Evolutionary conservation across 2,113 vertebrate species (phyloP), one percentile per base, ranked within the genome.

Genomic region (Carollia perspicillata): DNA sequence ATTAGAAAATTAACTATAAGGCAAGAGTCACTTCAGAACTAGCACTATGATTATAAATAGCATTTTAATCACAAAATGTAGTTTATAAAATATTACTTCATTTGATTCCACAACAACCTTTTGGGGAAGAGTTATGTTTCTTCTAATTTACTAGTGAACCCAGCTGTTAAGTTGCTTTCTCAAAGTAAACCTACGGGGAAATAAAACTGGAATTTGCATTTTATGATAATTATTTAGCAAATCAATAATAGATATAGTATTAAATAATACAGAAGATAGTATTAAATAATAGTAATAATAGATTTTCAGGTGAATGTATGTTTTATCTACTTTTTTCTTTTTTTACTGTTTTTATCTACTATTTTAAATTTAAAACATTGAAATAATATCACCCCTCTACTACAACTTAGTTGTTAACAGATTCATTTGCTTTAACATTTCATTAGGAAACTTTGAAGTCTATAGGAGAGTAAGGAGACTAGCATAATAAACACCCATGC

Each of bases 121-220:
- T 71, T 47, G 49, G 35, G 35, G 22, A 53, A 80, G 65, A 55
- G 12, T 79, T 83, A 33, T 8, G 0, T 37, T 60, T 7, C 10
- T 55, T 10, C 7, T 84, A 51, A 84, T 95, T 68, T 92, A 60
- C 33, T 75, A 77, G 65, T 55, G 53, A 84, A 84, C 42, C 28
- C 49, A 65, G 65, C 35, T 94, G 58, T 72, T 95, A 72, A 93
- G 55, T 81, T 72, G 66, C 55, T 93, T 86, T 95, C 55, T 89
- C 42, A 89, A 92, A 75, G 33, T 74, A 83, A 92, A 49, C 74
- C 74, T 74, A 42, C 8, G 68, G 68, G 11, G 13, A 74, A 71
- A 84, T 87, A 92, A 86, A 94, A 79, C 74, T 60, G 9, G 20
- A 37, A 94, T 92, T 92, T 88, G 40, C 40, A 87, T 86, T 90